Evolutionary conservation across 1,140 invertebrate genomes (phyloP).

Genomic region (Drosophila oshimai): DNA sequence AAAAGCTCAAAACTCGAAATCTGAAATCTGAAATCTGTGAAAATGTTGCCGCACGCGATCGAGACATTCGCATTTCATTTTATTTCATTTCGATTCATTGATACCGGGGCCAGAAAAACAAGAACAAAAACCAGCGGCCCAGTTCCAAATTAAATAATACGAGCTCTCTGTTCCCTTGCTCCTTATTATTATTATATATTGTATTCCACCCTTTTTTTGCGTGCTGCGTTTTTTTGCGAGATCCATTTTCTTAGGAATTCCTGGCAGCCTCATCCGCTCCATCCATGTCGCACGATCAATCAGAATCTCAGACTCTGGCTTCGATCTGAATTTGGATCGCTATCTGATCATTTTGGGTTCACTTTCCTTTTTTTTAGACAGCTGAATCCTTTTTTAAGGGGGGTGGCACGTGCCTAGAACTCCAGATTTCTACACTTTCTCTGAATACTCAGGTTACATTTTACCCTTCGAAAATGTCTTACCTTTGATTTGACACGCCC

Average conservation of each 20-base stretch:
- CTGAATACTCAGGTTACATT: constrained; percentile 33
- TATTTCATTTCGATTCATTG: constrained; percentile 76
- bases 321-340: constrained; percentile 18
- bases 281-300: constrained; percentile 74
- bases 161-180: constrained; percentile 23
- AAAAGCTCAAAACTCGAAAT: constrained; percentile 29
- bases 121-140: constrained; percentile 35
- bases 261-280: constrained; percentile 28
- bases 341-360: constrained; percentile 17
- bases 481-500: constrained; percentile 18
- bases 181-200: constrained; percentile 80
- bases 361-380: constrained; percentile 50
- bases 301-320: constrained; percentile 39
- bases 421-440: constrained; percentile 45
- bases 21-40: constrained; percentile 55
- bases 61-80: constrained; percentile 68
- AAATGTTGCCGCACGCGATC: constrained; percentile 76
- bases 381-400: constrained; percentile 17
- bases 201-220: constrained; percentile 77
- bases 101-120: constrained; percentile 34
- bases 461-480: background rate
- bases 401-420: constrained; percentile 64
- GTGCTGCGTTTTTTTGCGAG: constrained; percentile 62
- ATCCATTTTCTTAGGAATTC: constrained; percentile 70
- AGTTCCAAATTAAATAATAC: constrained; percentile 80